Conservation (phyloP, 2,888 invertebrate species). For the Leptopilina syphax region DNA sequence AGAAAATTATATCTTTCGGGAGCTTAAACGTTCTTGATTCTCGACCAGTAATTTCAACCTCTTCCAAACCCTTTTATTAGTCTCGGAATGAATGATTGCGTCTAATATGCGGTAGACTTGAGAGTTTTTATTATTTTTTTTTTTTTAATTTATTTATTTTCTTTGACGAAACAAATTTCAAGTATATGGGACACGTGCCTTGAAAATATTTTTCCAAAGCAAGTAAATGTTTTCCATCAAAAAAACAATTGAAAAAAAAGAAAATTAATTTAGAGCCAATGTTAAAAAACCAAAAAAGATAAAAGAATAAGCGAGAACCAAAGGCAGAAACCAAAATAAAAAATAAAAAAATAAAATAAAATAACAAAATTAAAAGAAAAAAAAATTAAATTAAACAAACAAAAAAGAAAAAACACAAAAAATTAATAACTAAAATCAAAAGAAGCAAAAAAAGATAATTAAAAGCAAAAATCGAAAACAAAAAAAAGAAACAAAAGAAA, state of each 20-base stretch:
- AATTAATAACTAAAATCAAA: too few relatives aligned
- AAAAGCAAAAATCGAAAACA: too few relatives aligned
- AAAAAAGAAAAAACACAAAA: too few relatives aligned
- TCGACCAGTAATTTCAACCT: constrained; percentile 45
- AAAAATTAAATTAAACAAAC: too few relatives aligned
- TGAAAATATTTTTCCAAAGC: neutral
- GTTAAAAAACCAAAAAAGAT: too few relatives aligned
- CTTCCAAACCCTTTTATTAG: constrained; percentile 49
- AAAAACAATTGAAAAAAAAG: neutral
- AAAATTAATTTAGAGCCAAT: neutral
- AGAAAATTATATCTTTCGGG: constrained; percentile 40
- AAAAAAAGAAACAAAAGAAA: too few relatives aligned
- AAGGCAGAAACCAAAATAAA: too few relatives aligned
- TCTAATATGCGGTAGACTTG: constrained; percentile 3
- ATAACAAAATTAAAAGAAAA: too few relatives aligned
- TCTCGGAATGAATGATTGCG: constrained; percentile 43
- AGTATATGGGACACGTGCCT: neutral
- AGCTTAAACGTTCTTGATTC: constrained; percentile 36
- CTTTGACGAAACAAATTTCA: neutral
- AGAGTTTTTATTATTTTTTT: neutral
- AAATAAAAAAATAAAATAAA: too few relatives aligned
- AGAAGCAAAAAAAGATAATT: too few relatives aligned
- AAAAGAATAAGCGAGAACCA: too few relatives aligned
- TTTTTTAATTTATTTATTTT: neutral
- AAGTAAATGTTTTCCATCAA: neutral